Conservation (phyloP, 2,797 vertebrate species). For the Myioborus miniatus region DNA sequence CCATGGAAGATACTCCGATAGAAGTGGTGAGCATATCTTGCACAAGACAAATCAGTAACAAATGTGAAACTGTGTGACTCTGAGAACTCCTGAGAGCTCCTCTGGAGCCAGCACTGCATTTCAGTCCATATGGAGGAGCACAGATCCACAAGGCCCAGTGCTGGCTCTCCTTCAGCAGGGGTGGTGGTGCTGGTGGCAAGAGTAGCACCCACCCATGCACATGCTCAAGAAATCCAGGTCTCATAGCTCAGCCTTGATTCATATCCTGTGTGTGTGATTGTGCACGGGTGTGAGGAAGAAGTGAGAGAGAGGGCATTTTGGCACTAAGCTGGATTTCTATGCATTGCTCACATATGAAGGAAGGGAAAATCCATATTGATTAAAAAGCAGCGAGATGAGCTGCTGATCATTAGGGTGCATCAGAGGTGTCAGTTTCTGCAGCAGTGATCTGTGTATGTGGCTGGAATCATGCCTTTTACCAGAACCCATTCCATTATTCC, state of each 20-base stretch:
- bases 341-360: background rate
- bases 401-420: background rate
- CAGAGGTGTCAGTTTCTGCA: background rate
- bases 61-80: background rate
- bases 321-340: background rate
- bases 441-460: background rate
- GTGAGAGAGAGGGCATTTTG: background rate
- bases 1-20: background rate
- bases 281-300: background rate
- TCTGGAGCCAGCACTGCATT: background rate
- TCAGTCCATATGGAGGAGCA: rapidly evolving
- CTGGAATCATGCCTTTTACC: background rate
- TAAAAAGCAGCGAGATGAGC: background rate
- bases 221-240: background rate
- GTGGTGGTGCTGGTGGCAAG: background rate
- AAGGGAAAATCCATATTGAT: background rate
- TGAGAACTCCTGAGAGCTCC: background rate
- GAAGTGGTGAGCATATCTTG: background rate
- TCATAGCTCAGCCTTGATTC: background rate
- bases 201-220: background rate
- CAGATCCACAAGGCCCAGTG: rapidly evolving
- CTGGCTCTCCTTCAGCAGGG: background rate
- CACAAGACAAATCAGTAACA: background rate
- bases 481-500: rapidly evolving
- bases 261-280: background rate